Conservation (phyloP, 1,140 invertebrate genomes). For the Lutraria rhynchaena region DNA sequence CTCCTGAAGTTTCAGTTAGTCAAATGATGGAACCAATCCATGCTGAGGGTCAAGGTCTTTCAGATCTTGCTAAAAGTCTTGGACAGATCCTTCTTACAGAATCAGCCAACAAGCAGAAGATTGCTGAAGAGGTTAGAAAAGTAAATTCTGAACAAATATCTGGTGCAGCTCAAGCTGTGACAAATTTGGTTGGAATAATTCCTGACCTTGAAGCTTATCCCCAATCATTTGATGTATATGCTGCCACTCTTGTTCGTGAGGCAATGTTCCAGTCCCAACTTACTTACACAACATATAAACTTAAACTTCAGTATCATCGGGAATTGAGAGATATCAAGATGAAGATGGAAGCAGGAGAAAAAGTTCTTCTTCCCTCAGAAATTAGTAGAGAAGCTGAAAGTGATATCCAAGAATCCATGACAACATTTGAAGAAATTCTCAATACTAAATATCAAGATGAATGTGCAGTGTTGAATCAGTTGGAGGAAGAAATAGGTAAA, state of each 20-base stretch:
- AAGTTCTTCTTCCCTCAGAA: conserved; percentile 61
- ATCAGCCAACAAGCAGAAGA: conserved; percentile 70
- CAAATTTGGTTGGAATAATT: conserved; percentile 61
- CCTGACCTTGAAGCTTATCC: conserved; percentile 65
- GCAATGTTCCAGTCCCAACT: conserved; percentile 75
- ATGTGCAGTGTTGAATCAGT: conserved; percentile 72
- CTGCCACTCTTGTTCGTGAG: conserved; percentile 70
- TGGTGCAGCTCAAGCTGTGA: conserved; percentile 27
- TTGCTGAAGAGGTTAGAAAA: conserved; percentile 63
- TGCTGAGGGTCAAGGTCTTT: conserved; percentile 42
- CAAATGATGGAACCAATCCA: conserved; percentile 47
- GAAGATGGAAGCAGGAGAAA: conserved; percentile 65
- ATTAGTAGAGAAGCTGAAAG: conserved; percentile 69
- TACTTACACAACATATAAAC: conserved; percentile 75
- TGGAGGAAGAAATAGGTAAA: conserved; percentile 69
- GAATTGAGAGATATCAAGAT: conserved; percentile 71
- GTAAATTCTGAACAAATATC: conserved; percentile 17
- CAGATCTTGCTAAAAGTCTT: conserved; percentile 62
- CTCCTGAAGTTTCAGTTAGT: conserved; percentile 62
- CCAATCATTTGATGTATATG: conserved; percentile 64
- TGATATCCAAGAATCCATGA: conserved; percentile 70
- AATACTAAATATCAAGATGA: conserved; percentile 78
- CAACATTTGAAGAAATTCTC: conserved; percentile 75
- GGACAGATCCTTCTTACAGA: conserved; percentile 69
- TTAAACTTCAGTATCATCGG: conserved; percentile 72